Conservation (phyloP, 2,888 invertebrate genomes). For the Heliconius ismenius region DNA sequence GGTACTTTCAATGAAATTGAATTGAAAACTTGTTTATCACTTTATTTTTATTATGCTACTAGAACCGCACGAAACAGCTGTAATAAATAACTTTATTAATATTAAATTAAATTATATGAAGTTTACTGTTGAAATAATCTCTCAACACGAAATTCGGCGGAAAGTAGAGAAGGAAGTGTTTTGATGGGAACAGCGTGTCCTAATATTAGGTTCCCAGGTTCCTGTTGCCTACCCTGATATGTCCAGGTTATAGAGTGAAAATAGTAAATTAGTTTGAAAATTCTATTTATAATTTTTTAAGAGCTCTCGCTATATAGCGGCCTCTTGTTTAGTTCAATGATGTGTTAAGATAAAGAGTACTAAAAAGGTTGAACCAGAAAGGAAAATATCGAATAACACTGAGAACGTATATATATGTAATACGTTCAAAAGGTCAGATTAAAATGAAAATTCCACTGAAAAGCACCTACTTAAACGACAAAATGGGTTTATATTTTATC, state of each 20-base stretch:
- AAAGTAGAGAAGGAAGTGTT: too few relatives aligned
- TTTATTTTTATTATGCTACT: conserved; percentile 16
- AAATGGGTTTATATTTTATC: background rate
- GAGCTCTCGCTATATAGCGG: background rate
- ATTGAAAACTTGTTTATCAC: conserved; percentile 26
- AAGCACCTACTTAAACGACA: background rate
- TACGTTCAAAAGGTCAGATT: background rate
- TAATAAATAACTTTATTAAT: background rate
- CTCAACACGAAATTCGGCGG: too few relatives aligned
- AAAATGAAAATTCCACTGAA: background rate
- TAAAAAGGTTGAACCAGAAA: background rate
- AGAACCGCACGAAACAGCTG: background rate
- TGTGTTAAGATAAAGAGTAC: conserved; percentile 5
- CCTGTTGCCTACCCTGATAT: too few relatives aligned
- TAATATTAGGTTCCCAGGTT: too few relatives aligned
- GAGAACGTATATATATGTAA: background rate
- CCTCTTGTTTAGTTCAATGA: background rate
- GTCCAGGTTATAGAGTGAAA: too few relatives aligned
- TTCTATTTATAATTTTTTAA: background rate
- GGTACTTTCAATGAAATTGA: conserved; percentile 20
- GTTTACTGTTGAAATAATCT: too few relatives aligned
- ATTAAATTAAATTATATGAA: background rate
- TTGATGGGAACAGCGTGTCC: too few relatives aligned
- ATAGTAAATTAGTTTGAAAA: too few relatives aligned
- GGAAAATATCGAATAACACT: background rate